phyloP scores from a whole-genome alignment of 2,888 invertebrate species.

The Hypercompe scribonia region DNA sequence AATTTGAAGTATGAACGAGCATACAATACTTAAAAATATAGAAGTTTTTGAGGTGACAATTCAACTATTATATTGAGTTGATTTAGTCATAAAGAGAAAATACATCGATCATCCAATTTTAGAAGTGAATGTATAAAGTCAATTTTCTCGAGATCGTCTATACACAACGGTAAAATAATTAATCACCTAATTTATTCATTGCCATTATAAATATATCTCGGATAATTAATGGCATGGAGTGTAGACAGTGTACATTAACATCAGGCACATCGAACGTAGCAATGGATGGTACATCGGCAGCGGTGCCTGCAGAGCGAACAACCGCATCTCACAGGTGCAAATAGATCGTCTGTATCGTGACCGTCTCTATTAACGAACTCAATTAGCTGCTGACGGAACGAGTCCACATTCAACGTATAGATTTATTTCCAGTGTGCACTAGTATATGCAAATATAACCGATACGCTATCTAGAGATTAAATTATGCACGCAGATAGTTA shows the following conservation, averaged over 20 bases:
- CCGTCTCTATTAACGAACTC: constrained; percentile 60
- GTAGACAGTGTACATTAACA: constrained; percentile 8
- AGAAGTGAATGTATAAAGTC: background rate
- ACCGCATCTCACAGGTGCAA: constrained; percentile 15
- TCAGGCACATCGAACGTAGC: constrained; percentile 5
- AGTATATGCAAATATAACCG: constrained; percentile 52
- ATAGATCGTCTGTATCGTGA: constrained; percentile 33
- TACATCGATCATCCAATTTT: background rate
- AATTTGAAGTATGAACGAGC: background rate
- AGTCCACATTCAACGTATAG: constrained; percentile 18
- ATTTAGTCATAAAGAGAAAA: background rate
- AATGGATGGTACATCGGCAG: constrained; percentile 7
- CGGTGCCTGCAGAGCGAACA: background rate
- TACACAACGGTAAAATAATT: background rate
- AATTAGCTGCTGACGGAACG: constrained; percentile 54
- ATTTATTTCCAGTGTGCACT: constrained; percentile 45
- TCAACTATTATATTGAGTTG: background rate
- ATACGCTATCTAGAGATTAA: constrained; percentile 30
- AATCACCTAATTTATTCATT: constrained; percentile 8
- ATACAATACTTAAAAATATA: background rate
- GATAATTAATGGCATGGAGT: constrained; percentile 10
- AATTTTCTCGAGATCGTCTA: background rate
- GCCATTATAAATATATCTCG: constrained; percentile 7
- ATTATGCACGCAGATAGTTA: constrained; percentile 53
- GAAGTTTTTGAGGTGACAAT: background rate